phyloP scores from a whole-genome alignment of 2,888 invertebrate species.

The Chalcosyrphus nemorum region DNA sequence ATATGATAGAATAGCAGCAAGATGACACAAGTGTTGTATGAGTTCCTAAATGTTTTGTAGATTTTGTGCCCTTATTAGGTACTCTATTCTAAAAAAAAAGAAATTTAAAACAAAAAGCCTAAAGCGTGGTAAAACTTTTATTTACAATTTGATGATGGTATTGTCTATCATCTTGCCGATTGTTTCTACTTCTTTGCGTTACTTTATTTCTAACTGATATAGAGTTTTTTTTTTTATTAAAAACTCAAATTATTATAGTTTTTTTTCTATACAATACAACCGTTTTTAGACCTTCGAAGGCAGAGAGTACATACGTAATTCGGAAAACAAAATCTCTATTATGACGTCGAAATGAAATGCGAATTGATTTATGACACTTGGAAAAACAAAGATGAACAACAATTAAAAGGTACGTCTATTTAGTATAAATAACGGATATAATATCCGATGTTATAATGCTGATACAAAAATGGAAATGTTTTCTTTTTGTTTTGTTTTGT shows the following conservation, averaged over 20 bases:
- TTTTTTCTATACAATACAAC: constrained; percentile 67
- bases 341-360: constrained; percentile 52
- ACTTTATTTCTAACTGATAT: constrained; percentile 13
- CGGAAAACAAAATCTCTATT: neutral
- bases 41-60: neutral
- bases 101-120: neutral
- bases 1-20: constrained; percentile 14
- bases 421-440: neutral
- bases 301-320: constrained; percentile 20
- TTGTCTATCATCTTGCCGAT: constrained; percentile 21
- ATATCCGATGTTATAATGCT: constrained; percentile 43
- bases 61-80: constrained; percentile 29
- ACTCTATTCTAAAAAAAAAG: neutral
- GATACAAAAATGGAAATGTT: constrained; percentile 68
- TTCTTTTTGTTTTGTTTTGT: neutral
- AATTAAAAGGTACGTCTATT: neutral
- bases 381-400: constrained; percentile 9
- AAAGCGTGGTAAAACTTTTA: neutral
- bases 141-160: neutral
- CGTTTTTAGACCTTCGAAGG: constrained; percentile 52
- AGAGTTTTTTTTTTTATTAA: neutral
- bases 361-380: constrained; percentile 60
- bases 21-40: neutral
- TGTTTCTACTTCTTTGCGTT: neutral
- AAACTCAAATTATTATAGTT: neutral